Evolutionary conservation across 1,140 invertebrate species (phyloP).

Genomic region (Nephila pilipes): DNA sequence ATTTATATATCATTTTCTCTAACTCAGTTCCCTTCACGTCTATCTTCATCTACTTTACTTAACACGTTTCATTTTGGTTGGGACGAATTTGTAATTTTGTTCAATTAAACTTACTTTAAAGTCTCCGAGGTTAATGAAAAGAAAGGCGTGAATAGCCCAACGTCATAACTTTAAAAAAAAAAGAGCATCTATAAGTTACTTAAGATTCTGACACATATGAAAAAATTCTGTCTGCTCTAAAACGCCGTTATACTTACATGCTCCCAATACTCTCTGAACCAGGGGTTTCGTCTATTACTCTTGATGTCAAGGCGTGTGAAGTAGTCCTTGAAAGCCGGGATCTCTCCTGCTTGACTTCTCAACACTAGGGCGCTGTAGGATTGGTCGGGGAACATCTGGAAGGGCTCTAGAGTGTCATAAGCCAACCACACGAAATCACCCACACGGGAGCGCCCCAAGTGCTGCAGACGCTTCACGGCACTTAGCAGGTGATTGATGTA

Average conservation of each 20-base stretch:
- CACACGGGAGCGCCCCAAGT: slow-evolving; percentile 73
- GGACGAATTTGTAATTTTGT: too few relatives aligned
- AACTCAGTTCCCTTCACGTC: too few relatives aligned
- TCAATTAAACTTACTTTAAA: too few relatives aligned
- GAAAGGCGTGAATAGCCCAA: too few relatives aligned
- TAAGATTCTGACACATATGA: too few relatives aligned
- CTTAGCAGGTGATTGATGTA: slow-evolving; percentile 76
- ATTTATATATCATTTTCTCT: too few relatives aligned
- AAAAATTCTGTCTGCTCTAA: too few relatives aligned
- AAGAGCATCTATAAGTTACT: background rate
- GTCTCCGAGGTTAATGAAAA: too few relatives aligned
- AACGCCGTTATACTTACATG: slow-evolving; percentile 58
- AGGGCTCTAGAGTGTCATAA: slow-evolving; percentile 78
- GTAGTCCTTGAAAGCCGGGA: slow-evolving; percentile 78
- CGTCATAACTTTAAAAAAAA: too few relatives aligned
- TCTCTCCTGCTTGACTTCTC: slow-evolving; percentile 70
- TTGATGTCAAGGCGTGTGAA: slow-evolving; percentile 78
- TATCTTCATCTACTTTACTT: too few relatives aligned
- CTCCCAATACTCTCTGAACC: slow-evolving; percentile 80
- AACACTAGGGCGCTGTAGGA: slow-evolving; percentile 78
- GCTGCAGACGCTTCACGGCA: slow-evolving; percentile 77
- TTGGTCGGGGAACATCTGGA: slow-evolving; percentile 77
- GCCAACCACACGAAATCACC: slow-evolving; percentile 79
- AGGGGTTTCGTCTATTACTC: slow-evolving; percentile 79
- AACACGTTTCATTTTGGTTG: too few relatives aligned